Conservation (phyloP, 2,797 vertebrate species). For the Octomys mimax region DNA sequence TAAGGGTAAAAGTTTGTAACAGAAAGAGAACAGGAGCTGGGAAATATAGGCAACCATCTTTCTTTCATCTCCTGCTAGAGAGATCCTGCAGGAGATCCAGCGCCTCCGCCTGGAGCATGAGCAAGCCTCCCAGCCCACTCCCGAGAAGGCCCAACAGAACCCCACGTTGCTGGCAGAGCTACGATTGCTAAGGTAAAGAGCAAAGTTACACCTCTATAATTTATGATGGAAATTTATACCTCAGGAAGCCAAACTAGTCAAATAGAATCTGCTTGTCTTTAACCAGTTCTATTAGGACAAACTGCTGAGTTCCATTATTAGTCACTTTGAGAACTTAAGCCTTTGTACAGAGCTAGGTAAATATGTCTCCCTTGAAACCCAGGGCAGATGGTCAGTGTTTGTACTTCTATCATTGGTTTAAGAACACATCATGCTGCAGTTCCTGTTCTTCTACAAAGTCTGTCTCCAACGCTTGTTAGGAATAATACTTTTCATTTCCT, state of each 20-base stretch:
- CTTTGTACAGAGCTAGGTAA: neutral
- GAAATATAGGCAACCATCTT: neutral
- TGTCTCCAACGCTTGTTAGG: neutral
- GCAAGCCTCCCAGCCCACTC: slow-evolving; percentile 97
- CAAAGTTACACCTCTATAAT: fast-evolving
- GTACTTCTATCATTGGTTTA: neutral
- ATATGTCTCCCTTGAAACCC: neutral
- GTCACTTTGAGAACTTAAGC: neutral
- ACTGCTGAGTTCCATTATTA: neutral
- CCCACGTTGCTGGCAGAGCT: slow-evolving; percentile 96
- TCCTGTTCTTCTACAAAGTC: neutral
- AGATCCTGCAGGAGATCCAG: slow-evolving; percentile 98
- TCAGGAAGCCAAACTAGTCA: neutral
- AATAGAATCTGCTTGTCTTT: neutral
- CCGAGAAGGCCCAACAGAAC: slow-evolving; percentile 98
- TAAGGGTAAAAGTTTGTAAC: neutral
- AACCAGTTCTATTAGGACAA: neutral
- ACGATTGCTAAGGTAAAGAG: slow-evolving; percentile 93
- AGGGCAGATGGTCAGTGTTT: fast-evolving
- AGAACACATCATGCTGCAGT: neutral
- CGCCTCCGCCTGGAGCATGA: slow-evolving; percentile 96
- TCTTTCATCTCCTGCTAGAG: slow-evolving; percentile 85
- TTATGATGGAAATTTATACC: neutral
- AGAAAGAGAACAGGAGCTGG: fast-evolving
- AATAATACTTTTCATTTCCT: neutral